Conservation (phyloP, 2,888 invertebrate species). For the Hypolimnas misippus region DNA sequence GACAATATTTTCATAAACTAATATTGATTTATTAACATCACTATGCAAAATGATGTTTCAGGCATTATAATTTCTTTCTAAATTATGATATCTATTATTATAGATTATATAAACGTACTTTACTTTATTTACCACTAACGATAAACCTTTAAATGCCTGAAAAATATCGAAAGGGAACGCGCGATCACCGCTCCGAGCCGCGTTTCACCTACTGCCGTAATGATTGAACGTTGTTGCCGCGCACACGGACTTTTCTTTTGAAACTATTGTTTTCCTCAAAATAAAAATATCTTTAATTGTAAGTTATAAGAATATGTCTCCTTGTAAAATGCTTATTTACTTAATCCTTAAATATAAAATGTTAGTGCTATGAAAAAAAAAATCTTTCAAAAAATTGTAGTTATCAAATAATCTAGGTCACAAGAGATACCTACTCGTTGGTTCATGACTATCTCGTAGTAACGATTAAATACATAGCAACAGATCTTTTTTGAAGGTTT, state of each 20-base stretch:
- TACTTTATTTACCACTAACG: background rate
- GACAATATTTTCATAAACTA: background rate
- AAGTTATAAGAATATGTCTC: no score
- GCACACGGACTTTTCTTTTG: background rate
- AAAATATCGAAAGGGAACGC: background rate
- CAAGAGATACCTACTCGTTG: background rate
- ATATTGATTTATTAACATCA: background rate
- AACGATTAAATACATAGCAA: constrained; percentile 8
- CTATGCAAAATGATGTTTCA: no score
- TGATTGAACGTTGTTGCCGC: constrained; percentile 9
- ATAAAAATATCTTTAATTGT: background rate
- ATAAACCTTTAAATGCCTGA: background rate
- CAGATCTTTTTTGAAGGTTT: background rate
- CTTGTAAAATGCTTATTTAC: background rate
- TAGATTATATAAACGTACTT: background rate
- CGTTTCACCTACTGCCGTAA: constrained; percentile 21
- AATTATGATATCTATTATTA: background rate
- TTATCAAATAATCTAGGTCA: no score
- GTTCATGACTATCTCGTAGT: background rate
- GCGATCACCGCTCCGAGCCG: background rate
- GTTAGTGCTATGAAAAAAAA: no score
- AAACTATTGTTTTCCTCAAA: background rate
- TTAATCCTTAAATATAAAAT: background rate
- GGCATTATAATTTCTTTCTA: background rate
- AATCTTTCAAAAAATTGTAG: no score